Conservation (phyloP, 2,797 vertebrate genomes). For the Enteromius treurensis region DNA sequence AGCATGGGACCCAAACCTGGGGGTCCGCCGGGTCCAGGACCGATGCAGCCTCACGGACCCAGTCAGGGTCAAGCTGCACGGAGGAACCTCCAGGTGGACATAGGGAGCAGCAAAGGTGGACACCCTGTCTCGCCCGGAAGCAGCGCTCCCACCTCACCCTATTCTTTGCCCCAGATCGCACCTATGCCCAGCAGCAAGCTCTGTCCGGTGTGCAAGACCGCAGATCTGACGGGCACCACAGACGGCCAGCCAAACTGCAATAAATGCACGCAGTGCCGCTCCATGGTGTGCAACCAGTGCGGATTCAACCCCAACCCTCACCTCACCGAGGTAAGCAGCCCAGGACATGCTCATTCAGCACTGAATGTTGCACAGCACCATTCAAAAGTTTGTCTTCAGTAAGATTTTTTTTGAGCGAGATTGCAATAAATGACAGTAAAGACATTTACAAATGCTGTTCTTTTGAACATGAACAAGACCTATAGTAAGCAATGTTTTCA, state of each 20-base stretch:
- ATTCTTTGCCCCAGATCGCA: slow-evolving; percentile 97
- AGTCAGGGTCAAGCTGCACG: slow-evolving; percentile 77
- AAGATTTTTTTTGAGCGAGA: background rate
- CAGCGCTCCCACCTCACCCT: slow-evolving; percentile 93
- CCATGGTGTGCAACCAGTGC: slow-evolving; percentile 96
- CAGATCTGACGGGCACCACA: slow-evolving; percentile 87
- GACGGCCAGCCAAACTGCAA: slow-evolving; percentile 91
- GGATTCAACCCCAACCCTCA: slow-evolving; percentile 99
- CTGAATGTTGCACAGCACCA: background rate
- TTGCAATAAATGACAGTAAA: background rate
- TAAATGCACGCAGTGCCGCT: slow-evolving; percentile 94
- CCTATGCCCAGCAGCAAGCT: slow-evolving; percentile 97
- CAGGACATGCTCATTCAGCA: background rate
- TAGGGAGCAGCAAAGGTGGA: slow-evolving; percentile 81
- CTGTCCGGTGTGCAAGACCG: slow-evolving; percentile 97
- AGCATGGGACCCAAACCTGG: slow-evolving; percentile 77
- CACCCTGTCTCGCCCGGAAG: slow-evolving; percentile 88
- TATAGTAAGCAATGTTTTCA: background rate
- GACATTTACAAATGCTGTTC: background rate
- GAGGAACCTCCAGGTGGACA: slow-evolving; percentile 90
- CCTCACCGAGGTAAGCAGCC: slow-evolving; percentile 89
- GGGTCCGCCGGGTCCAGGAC: slow-evolving; percentile 74
- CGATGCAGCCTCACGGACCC: slow-evolving; percentile 66
- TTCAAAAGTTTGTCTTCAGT: background rate
- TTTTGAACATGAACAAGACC: background rate